Evolutionary conservation across 2,888 invertebrate genomes (phyloP).

Genomic region (Dione vanillae): DNA sequence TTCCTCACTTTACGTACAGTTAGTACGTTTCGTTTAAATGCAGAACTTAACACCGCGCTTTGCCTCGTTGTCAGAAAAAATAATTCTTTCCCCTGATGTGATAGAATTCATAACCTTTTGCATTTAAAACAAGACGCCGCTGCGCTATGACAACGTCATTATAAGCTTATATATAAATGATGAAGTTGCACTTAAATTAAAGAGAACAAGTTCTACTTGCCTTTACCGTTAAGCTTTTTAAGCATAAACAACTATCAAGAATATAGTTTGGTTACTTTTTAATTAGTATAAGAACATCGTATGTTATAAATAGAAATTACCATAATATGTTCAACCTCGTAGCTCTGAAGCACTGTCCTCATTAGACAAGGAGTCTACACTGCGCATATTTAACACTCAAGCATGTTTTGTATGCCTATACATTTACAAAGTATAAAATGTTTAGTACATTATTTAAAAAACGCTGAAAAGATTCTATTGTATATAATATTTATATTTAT

Average conservation of each 20-base stretch:
- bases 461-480: constrained; percentile 17
- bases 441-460: constrained; percentile 26
- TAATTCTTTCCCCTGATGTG: too few species aligned
- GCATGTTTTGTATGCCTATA: constrained; percentile 25
- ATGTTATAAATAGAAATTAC: constrained; percentile 23
- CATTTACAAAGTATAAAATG: constrained; percentile 25
- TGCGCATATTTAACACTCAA: constrained; percentile 30
- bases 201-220: too few species aligned
- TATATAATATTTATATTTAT: constrained; percentile 3
- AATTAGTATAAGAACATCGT: constrained; percentile 18
- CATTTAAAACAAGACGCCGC: too few species aligned
- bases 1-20: too few species aligned
- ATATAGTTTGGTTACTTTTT: constrained; percentile 14
- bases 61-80: too few species aligned
- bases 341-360: constrained; percentile 28
- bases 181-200: too few species aligned
- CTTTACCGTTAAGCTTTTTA: background rate
- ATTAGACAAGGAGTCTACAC: constrained; percentile 32
- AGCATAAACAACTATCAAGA: background rate
- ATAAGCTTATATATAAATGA: too few species aligned
- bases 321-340: constrained; percentile 33
- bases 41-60: too few species aligned
- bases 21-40: too few species aligned
- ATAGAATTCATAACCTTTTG: too few species aligned
- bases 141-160: too few species aligned